Base-by-base conservation (phyloP, 2,113 vertebrate genomes). In the Poeciliopsis retropinna region DNA sequence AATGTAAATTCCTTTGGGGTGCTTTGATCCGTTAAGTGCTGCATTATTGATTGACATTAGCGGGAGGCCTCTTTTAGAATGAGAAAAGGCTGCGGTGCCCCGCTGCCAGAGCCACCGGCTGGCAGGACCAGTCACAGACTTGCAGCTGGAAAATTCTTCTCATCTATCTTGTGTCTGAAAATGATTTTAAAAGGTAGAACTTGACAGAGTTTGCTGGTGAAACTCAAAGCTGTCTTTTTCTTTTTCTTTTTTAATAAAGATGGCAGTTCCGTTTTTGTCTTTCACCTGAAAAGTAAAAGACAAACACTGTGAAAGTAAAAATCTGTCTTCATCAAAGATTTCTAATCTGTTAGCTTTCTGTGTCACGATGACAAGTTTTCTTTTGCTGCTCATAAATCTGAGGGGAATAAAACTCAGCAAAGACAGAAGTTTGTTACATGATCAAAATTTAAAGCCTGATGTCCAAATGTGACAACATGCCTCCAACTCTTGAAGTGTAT, bases 31-130 rank as follows among this genome's bases (percentile, higher is more conserved):
- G 91, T 92, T 91, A 91, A 90, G 90, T 57, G 51, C 70, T 87
- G 80, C 85, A 91, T 92, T 93, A 95, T 94, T 93, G 92, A 94
- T 91, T 89, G 78, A 89, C 88, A 81, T 93, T 92, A 92, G 89
- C 86, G 77, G 84, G 80, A 30, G 76, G 31, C 41, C 78, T 91
- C 78, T 78, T 89, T 91, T 83, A 82, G 77, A 86, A 84, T 89
- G 82, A 85, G 69, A 82, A 87, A 74, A 66, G 94, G 93, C 94
- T 51, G 44, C 17, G 69, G 63, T 32, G 63, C 64, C 60, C n/a
- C 34, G 30, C 62, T 72, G 81, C n/a, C 30, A 67, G 9, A 77
- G 19, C 70, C 62, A 60, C 80, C 63, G 22, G 28, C 17, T 68
- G 69, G 44, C 57, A 32, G 60, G 64, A 81, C 67, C 39, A 32